Conservation (phyloP, 2,888 invertebrate species). For the Drosophila melanosoma region DNA sequence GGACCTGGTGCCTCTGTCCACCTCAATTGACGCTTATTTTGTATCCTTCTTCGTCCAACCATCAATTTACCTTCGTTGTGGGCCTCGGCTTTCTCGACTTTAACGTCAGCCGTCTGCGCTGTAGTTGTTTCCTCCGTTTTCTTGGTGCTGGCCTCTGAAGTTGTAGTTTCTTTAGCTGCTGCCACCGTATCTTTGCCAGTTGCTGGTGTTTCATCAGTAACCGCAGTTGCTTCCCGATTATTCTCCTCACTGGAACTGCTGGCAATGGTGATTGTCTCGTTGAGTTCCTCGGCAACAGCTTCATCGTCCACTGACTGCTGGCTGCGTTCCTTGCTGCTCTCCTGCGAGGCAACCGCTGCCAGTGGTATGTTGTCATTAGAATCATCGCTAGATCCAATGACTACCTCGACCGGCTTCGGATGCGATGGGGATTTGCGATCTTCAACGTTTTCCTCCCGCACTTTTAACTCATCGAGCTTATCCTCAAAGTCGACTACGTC, state of each 20-base stretch:
- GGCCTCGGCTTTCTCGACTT: constrained; percentile 9
- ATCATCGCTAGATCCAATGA: constrained; percentile 81
- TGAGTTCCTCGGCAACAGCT: constrained; percentile 53
- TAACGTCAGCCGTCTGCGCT: neutral
- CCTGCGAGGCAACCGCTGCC: constrained; percentile 78
- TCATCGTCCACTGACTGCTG: constrained; percentile 51
- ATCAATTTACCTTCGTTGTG: constrained; percentile 32
- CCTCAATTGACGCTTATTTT: neutral
- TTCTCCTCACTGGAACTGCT: constrained; percentile 62
- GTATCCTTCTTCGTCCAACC: neutral
- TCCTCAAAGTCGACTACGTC: constrained; percentile 69
- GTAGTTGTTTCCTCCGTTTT: constrained; percentile 2
- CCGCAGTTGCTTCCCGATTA: constrained; percentile 22
- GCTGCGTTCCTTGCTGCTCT: constrained; percentile 71
- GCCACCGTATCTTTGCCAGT: constrained; percentile 2
- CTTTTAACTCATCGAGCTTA: constrained; percentile 58
- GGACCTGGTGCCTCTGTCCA: neutral
- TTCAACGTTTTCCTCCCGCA: constrained; percentile 12
- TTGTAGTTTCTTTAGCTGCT: constrained; percentile 11
- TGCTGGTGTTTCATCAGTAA: constrained; percentile 12
- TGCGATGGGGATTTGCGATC: constrained; percentile 33
- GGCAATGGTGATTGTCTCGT: constrained; percentile 64
- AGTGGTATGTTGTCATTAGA: constrained; percentile 84
- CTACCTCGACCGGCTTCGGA: constrained; percentile 55
- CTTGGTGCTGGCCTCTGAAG: constrained; percentile 8